Evolutionary conservation across 2,888 invertebrate genomes (phyloP), one percentile per base, ranked within the genome.

Genomic region (Polyploca ridens): DNA sequence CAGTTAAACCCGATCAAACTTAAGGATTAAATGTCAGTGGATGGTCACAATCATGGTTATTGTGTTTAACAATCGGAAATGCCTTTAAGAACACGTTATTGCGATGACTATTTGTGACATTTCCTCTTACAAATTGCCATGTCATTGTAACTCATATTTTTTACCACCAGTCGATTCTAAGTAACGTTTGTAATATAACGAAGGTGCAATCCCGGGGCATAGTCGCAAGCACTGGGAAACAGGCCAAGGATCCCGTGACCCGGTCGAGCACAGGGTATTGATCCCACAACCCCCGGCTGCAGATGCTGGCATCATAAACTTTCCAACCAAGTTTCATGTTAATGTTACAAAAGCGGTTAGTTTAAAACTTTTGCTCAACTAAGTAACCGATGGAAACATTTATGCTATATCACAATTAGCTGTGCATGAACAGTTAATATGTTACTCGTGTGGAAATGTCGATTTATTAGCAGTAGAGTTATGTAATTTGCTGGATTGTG

Each of bases 201-300:
- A 70, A 54, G 67, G 69, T 71, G 66, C 63, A 64, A 63, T 66
- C 66, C 72, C 73, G 70, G 72, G 70, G 72, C 75, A 13, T 67
- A 66, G 65, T 63, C 70, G 72, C 67, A 66, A 66, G 67, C 68
- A 62, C 54, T 62, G 63, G 66, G 74, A 87, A 83, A 73, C 83
- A 78, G 90, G 91, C 87, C 91, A 90, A 91, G 91, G 90, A 88
- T 88, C 80, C 76, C 62, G 72, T 77, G 83, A 79, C 83, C 88
- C 75, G 84, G 84, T 74, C 81, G 77, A 70, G 62, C 79, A 44
- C n/a, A 75, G 83, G 84, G 69, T 90, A 88, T 88, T 83, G 89
- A 88, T 88, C 89, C 73, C 78, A 57, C 41, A 41, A 13, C 71
- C 67, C 71, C 67, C 78, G 75, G 75, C 74, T 79, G 79, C 77